Percentiles rank a stretch among this genome's conserved stretches.
phyloP scores from a whole-genome alignment of 2,113 vertebrate species.

The Pogonocichla stellata region DNA sequence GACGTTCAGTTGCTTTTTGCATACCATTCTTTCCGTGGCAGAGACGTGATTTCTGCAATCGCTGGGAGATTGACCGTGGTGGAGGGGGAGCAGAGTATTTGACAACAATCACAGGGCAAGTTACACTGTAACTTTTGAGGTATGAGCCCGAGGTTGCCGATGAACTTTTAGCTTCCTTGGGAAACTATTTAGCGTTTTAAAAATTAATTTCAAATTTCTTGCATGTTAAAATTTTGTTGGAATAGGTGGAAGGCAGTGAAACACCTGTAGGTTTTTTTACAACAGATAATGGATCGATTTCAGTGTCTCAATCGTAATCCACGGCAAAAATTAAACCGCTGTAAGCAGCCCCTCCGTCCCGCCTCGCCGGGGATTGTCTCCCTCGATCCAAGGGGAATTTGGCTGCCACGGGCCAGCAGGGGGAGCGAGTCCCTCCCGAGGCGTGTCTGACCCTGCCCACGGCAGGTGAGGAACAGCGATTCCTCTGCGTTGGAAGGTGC shows the following conservation, averaged over 20 bases:
- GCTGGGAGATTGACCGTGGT: background rate
- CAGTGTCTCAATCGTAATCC: background rate
- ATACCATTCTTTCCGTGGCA: background rate
- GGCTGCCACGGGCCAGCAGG: background rate
- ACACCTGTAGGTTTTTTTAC: background rate
- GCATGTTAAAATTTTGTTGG: background rate
- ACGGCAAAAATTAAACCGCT: background rate
- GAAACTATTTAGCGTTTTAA: background rate
- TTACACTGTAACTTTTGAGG: background rate
- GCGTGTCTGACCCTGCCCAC: background rate
- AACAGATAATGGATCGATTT: background rate
- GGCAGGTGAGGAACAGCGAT: rapidly evolving
- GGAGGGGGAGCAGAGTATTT: background rate
- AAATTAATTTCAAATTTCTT: background rate
- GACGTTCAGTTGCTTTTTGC: background rate
- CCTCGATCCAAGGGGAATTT: rapidly evolving
- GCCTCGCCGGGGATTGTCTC: rapidly evolving
- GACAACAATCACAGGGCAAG: background rate
- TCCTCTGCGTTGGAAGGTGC: background rate
- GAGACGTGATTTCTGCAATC: background rate
- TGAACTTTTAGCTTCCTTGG: background rate
- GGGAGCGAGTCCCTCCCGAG: background rate
- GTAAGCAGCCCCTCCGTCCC: rapidly evolving
- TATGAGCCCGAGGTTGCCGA: background rate
- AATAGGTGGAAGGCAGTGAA: background rate